phyloP scores from a whole-genome alignment of 2,797 vertebrate genomes.

The Antennarius maculatus region DNA sequence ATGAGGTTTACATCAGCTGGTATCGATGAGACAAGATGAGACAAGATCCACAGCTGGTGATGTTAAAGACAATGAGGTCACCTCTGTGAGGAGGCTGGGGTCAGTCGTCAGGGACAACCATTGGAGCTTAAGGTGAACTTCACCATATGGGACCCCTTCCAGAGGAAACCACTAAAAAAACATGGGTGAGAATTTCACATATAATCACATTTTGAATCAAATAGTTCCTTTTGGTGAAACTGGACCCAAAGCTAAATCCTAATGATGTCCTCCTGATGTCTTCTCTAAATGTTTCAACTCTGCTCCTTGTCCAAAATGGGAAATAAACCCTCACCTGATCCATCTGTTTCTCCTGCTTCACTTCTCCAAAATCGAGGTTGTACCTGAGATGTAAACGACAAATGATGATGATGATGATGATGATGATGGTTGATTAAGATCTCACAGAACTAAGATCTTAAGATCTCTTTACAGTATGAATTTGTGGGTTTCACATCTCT shows the following conservation, averaged over 20 bases:
- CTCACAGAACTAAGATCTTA: too few relatives aligned
- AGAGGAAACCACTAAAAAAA: slow-evolving; percentile 89
- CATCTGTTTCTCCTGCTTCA: slow-evolving; percentile 87
- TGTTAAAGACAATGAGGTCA: slow-evolving; percentile 33
- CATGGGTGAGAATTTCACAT: neutral
- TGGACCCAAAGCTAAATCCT: too few relatives aligned
- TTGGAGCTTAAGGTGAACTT: slow-evolving; percentile 88
- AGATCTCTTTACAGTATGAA: too few relatives aligned
- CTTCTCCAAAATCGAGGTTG: slow-evolving; percentile 87
- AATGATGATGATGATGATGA: neutral
- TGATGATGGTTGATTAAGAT: too few relatives aligned
- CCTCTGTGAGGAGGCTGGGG: slow-evolving; percentile 81
- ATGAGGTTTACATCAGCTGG: neutral
- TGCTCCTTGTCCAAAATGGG: neutral
- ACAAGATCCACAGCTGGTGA: neutral
- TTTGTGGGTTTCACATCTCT: too few relatives aligned
- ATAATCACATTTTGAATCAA: too few relatives aligned
- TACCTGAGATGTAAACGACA: slow-evolving; percentile 73
- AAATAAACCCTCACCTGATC: slow-evolving; percentile 83
- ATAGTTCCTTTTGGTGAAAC: too few relatives aligned
- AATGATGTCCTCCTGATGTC: too few relatives aligned
- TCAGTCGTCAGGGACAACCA: slow-evolving; percentile 89
- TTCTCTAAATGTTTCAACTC: neutral
- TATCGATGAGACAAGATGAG: neutral
- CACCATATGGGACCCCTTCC: slow-evolving; percentile 80